Percentiles rank a stretch among this genome's conserved stretches.
phyloP scores from a whole-genome alignment of 2,113 vertebrate species.

The Dascyllus trimaculatus region DNA sequence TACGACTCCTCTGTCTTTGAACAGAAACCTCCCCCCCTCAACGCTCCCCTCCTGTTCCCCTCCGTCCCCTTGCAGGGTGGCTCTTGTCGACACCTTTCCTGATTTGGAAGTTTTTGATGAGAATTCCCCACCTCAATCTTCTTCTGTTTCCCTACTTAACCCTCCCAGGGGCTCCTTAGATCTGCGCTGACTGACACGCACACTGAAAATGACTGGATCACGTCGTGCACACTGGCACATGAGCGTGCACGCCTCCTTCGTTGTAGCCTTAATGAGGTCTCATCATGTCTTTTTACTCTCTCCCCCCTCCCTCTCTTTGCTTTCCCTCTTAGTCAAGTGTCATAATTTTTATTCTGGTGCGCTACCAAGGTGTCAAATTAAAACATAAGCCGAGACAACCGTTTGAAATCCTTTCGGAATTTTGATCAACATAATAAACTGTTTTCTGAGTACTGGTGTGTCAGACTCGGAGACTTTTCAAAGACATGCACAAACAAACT shows the following conservation, averaged over 20 bases:
- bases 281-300: constrained; percentile 54
- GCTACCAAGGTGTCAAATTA: constrained; percentile 48
- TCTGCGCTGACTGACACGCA: constrained; percentile 58
- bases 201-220: constrained; percentile 48
- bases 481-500: constrained; percentile 22
- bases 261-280: constrained; percentile 77
- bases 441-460: constrained; percentile 25
- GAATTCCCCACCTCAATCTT: constrained; percentile 85
- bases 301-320: constrained; percentile 29
- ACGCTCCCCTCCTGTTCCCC: constrained; percentile 27
- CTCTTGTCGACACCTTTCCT: constrained; percentile 80
- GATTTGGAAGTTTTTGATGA: constrained; percentile 82
- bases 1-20: constrained; percentile 27
- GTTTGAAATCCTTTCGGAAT: constrained; percentile 28
- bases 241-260: constrained; percentile 35
- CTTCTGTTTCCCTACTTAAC: constrained; percentile 82
- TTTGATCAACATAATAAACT: constrained; percentile 34
- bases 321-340: constrained; percentile 53
- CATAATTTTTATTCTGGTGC: constrained; percentile 43
- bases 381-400: constrained; percentile 45
- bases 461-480: constrained; percentile 31
- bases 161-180: constrained; percentile 68
- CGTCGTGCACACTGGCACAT: constrained; percentile 21
- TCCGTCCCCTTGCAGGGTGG: constrained; percentile 67
- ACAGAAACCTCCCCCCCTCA: constrained; percentile 3